Base-by-base conservation (phyloP, 2,113 vertebrate genomes). In the Leucosticte australis region DNA sequence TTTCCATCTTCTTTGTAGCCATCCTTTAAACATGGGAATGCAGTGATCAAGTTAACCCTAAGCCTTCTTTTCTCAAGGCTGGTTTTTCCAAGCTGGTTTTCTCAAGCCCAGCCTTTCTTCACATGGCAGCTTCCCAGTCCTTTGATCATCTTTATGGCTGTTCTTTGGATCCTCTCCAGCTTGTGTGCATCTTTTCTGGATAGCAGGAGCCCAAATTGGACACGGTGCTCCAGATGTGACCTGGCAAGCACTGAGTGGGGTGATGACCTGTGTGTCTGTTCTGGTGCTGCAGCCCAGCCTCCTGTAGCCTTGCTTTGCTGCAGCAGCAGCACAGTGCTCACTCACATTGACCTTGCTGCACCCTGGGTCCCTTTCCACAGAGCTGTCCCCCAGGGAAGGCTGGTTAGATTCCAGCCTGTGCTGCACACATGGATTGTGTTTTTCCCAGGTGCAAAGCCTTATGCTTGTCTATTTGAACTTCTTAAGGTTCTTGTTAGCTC, bases 171-270 rank as follows among this genome's bases (percentile, higher is more conserved):
- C 4, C 7, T 44, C 27, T 44, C 6, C 9, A 33, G 3, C 6
- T 20, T 50, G 37, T 42, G 11, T 9, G 11, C 11, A 3, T 13
- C 6, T 14, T 35, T 57, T 49, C 52, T 60, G 73, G 41, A 15
- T 8, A 53, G 33, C 15, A 19, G 33, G 39, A 50, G 23, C 55
- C 39, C 18, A 23, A 60, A 14, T 21, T 44, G 18, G 52, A 8
- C 31, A 22, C 22, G 33, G 14, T 22, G 19, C n/a, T 60, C 9
- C 30, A 12, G 24, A 19, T n/a, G 23, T 65, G 60, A 18, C 52
- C 60, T 59, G 31, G 28, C 15, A 74, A 23, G 19, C 0, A 1
- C 35, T 13, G 31, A 19, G 11, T 3, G 17, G 35, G 23, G 4
- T 22, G 19, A 31, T 42, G 49, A 10, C 16, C n/a, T 9, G n/a